Base-by-base conservation (phyloP, 2,797 vertebrate species). In the Melanotaenia maccullochi region DNA sequence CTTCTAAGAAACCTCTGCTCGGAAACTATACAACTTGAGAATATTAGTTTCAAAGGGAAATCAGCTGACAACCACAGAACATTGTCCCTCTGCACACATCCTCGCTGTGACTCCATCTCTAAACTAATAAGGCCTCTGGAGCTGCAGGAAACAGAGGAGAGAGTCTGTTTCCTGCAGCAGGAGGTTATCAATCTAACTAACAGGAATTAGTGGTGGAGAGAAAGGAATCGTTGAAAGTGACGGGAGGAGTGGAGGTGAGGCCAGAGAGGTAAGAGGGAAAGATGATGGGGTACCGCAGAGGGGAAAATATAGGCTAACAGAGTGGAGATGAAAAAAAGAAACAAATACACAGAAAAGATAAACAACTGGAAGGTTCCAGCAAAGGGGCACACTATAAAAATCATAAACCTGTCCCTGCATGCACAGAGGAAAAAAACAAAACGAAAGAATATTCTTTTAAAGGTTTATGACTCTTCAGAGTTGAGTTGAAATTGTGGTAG, bases 131-230 rank as follows among this genome's bases (percentile, higher is more conserved):
- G 59, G 61, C 49, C 72, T 67, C 24, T n/a, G 71, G 65, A 84
- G 71, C 58, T 56, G 42, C 62, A 74, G 87, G 83, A 88, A 89
- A 69, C 75, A 81, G 77, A 84, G 67, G 52, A 82, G 22, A 11
- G 25, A 51, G 79, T 73, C 69, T 68, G 80, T 78, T 90, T 91
- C 89, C 84, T 90, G 88, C 68, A 59, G 85, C 85, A 86, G 86
- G 86, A 87, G 71, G 81, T 78, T 75, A 87, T 90, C 84, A 89
- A 85, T 90, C 88, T 76, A 6, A 74, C 81, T 85, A 81, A 83
- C 2, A 28, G 57, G 28, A 78, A 78, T 70, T 68, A 84, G 75
- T n/a, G 0, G 25, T 25, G 59, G 1, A 55, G 59, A 73, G 56
- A 47, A 49, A 62, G 18, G 64, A 42, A 49, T 33, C 56, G 71